Base-by-base conservation (phyloP, 2,888 invertebrate genomes). In the Diogma glabrata region DNA sequence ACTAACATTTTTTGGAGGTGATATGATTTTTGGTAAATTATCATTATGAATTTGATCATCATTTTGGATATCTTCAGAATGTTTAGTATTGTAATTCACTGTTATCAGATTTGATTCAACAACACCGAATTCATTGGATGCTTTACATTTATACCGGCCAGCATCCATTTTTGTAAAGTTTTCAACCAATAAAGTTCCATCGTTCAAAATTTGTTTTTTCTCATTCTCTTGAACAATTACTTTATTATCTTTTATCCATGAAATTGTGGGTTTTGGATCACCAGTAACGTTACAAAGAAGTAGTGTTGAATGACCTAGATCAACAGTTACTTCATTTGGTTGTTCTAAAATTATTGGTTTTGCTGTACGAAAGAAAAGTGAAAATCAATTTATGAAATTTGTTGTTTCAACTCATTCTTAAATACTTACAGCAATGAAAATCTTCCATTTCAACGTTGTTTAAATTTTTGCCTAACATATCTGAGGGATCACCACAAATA, bases 91-190 rank as follows among this genome's bases (percentile, higher is more conserved):
- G 24, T 23, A 24, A 47, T 47, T 47, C 26, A 47, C 23, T 26
- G 12, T 16, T 9, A 47, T 24, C 16, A 24, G 1, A 24, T 84
- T 78, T 0, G 93, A 90, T 60, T 82, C 84, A 5, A 75, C 80
- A 65, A 82, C 81, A 0, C 92, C 93, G 55, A 84, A 79, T 14
- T 79, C 74, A 66, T 86, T 93, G 61, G 80, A 82, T 1, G 89
- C 92, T 67, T 89, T 80, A 66, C 94, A 94, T 71, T 92, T 91
- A 65, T 92, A 94, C 16, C 81, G 76, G 8, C 93, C 93, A 54
- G 64, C 59, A 57, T 68, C 67, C 50, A 60, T 61, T n/a, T 58
- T 22, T 5, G 59, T 56, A 22, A 61, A 74, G 52, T 79, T 74
- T 53, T 81, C 79, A 49, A 95, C 85, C 77, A 84, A 81, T 47